phyloP scores from a whole-genome alignment of 2,113 vertebrate species.

The Oncorhynchus mykiss region DNA sequence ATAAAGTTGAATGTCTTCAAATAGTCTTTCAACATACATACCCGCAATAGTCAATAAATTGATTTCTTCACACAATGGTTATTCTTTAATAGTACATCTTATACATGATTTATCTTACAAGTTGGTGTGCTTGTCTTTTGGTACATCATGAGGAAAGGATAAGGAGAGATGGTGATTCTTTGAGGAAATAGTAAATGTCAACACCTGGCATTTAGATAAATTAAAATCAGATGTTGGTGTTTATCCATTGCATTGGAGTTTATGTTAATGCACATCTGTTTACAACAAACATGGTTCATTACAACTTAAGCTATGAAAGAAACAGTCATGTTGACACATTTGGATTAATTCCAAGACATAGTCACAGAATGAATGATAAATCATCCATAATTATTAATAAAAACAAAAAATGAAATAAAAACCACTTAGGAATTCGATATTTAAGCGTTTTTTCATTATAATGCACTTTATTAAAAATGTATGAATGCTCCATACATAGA shows the following conservation, averaged over 20 bases:
- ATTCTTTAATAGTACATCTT: background rate
- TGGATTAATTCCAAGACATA: constrained; percentile 5
- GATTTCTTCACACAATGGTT: background rate
- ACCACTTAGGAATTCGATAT: constrained; percentile 3
- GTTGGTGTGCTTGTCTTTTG: background rate
- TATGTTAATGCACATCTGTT: no score
- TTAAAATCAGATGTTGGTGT: background rate
- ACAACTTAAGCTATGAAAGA: background rate
- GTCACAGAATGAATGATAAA: constrained; percentile 7
- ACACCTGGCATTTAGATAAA: background rate
- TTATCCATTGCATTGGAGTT: background rate
- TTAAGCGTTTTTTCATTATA: constrained; percentile 3
- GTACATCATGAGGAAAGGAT: background rate
- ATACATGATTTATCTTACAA: background rate
- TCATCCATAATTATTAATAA: background rate
- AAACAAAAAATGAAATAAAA: background rate
- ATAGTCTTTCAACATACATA: no score
- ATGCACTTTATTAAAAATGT: constrained; percentile 1
- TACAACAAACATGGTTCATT: background rate
- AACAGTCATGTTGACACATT: background rate
- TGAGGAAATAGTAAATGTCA: background rate
- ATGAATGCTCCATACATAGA: background rate
- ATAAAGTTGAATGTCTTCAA: no score
- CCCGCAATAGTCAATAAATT: background rate
- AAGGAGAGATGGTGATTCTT: background rate